A percentile compares a stretch with the other conserved stretches of the same genome.
Conservation (phyloP, 2,797 vertebrate species). For the Pangasius larnaudii region DNA sequence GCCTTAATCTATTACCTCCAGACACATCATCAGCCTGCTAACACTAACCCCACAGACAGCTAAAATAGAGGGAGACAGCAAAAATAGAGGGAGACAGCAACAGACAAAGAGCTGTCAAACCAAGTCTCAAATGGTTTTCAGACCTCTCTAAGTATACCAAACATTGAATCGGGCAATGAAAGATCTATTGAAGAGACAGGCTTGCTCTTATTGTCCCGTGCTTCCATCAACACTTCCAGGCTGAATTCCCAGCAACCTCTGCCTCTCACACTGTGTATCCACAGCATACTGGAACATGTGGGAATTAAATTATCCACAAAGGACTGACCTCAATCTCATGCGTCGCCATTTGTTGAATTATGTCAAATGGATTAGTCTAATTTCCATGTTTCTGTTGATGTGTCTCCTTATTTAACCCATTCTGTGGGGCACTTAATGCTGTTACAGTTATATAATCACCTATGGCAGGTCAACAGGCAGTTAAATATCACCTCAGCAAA, state of each 20-base stretch:
- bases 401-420: not conserved
- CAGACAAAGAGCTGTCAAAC: conserved; percentile 16
- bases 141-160: not conserved
- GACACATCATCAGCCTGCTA: conserved; percentile 6
- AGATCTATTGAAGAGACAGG: conserved; percentile 5
- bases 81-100: not conserved
- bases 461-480: not conserved
- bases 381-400: not conserved
- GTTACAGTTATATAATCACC: not conserved
- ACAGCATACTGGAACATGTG: not conserved
- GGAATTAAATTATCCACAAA: not conserved
- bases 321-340: not conserved
- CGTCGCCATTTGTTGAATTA: not conserved
- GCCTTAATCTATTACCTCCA: not conserved
- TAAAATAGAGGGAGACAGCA: not conserved
- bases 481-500: not conserved
- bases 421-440: not conserved
- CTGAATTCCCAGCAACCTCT: not conserved
- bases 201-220: not conserved
- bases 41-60: not conserved
- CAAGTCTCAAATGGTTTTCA: conserved; percentile 21
- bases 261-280: not conserved
- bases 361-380: not conserved
- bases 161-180: conserved; percentile 12
- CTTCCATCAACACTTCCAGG: not conserved